A percentile compares a stretch with the other conserved stretches of the same genome.
Conservation (phyloP, 2,113 vertebrate genomes). For the Terrapene triunguis region DNA sequence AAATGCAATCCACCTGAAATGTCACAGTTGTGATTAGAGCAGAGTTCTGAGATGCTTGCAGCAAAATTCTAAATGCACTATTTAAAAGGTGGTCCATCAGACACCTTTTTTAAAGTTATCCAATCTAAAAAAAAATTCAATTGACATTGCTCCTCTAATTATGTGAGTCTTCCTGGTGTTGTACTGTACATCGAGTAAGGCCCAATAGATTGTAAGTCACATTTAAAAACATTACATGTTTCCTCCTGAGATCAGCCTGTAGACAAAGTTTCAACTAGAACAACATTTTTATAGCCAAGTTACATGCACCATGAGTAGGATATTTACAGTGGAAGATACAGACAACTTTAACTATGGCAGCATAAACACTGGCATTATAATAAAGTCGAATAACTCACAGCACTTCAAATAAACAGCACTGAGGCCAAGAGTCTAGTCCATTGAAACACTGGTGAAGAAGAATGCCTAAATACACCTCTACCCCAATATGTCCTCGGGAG, state of each 20-base stretch:
- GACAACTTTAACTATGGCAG: background rate
- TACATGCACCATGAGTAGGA: background rate
- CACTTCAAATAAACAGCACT: background rate
- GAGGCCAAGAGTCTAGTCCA: background rate
- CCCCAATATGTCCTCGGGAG: too few relatives aligned
- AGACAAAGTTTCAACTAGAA: background rate
- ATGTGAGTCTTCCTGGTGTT: background rate
- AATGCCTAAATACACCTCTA: background rate
- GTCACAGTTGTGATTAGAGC: background rate
- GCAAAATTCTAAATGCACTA: accelerated
- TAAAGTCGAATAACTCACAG: background rate
- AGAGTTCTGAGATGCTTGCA: background rate
- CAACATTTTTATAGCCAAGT: background rate
- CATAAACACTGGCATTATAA: background rate
- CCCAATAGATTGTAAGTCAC: background rate
- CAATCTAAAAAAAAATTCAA: accelerated
- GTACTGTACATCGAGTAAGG: accelerated
- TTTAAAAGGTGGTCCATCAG: background rate
- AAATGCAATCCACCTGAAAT: background rate
- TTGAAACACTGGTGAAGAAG: background rate
- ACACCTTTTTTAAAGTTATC: too few relatives aligned
- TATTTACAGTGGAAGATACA: conserved; percentile 13
- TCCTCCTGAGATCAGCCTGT: background rate
- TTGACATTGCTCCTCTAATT: background rate
- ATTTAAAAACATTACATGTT: background rate